Conservation (phyloP, 2,797 vertebrate genomes). For the Chrosomus eos region DNA sequence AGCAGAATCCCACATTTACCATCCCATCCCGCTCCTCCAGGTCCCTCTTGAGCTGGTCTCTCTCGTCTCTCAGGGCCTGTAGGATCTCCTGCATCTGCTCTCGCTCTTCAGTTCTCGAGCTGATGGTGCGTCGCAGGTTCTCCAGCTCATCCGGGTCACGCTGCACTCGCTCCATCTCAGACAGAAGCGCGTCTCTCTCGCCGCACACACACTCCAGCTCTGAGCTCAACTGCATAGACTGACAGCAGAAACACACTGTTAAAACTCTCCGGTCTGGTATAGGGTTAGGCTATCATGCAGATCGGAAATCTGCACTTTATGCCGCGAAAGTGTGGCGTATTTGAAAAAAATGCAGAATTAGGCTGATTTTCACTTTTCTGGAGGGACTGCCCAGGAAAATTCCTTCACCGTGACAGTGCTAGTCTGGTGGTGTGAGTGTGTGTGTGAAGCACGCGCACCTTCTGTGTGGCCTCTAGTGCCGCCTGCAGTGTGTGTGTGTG, state of each 20-base stretch:
- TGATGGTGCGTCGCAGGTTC: constrained; percentile 65
- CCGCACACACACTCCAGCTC: constrained; percentile 57
- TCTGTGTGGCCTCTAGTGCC: no score
- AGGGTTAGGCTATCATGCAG: no score
- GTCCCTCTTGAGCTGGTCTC: constrained; percentile 66
- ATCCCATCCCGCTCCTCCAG: constrained; percentile 67
- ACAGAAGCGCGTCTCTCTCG: constrained; percentile 58
- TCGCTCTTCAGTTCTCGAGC: constrained; percentile 74
- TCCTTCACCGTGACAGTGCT: no score
- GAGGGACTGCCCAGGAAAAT: no score
- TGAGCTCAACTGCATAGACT: constrained; percentile 17
- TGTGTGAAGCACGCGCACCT: no score
- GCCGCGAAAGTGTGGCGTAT: no score
- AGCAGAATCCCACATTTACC: constrained; percentile 54
- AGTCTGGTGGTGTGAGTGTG: no score
- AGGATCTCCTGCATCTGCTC: constrained; percentile 73
- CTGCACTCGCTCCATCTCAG: constrained; percentile 29
- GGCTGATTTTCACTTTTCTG: no score
- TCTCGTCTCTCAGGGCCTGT: constrained; percentile 69
- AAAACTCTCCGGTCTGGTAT: not conserved
- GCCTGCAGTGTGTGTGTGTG: not conserved
- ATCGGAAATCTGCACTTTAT: no score
- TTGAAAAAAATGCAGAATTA: no score
- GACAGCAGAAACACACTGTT: not conserved
- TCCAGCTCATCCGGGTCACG: constrained; percentile 56